phyloP scores from a whole-genome alignment of 2,113 vertebrate species.

The Cynoglossus semilaevis region DNA sequence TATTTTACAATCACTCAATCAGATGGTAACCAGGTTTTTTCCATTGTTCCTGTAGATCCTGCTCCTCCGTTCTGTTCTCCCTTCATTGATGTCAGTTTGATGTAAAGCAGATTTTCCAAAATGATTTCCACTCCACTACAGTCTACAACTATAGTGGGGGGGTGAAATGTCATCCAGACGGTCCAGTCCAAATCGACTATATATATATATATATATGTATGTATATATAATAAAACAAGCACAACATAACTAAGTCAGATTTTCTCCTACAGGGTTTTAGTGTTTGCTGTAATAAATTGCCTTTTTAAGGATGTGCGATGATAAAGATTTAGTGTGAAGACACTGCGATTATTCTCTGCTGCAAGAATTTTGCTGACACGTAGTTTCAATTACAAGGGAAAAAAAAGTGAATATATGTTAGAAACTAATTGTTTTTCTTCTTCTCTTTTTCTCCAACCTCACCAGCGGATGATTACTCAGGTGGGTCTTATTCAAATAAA shows the following conservation, averaged over 20 bases:
- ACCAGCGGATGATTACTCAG: conserved; percentile 52
- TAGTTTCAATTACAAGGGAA: neutral
- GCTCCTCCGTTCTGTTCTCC: conserved; percentile 21
- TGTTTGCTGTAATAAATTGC: too few species aligned
- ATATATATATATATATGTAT: too few species aligned
- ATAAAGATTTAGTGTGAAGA: neutral
- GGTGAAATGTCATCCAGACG: too few species aligned
- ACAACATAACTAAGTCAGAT: too few species aligned
- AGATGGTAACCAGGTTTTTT: conserved; percentile 36
- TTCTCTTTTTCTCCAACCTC: conserved; percentile 58
- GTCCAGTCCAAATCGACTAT: too few species aligned
- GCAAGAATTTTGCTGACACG: conserved; percentile 24
- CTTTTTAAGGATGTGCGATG: too few species aligned
- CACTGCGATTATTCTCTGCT: neutral
- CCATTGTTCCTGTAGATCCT: conserved; percentile 30
- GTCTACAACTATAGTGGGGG: too few species aligned
- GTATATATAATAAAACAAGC: too few species aligned
- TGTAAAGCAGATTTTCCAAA: conserved; percentile 37
- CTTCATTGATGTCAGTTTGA: conserved; percentile 26
- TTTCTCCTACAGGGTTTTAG: too few species aligned
- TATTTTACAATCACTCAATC: conserved; percentile 12
- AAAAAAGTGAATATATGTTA: conserved; percentile 14
- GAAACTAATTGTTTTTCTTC: conserved; percentile 16
- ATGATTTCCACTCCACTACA: neutral
- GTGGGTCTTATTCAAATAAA: conserved; percentile 52